Base-by-base conservation (phyloP, 1,140 invertebrate species). In the Diachasma alloeum region DNA sequence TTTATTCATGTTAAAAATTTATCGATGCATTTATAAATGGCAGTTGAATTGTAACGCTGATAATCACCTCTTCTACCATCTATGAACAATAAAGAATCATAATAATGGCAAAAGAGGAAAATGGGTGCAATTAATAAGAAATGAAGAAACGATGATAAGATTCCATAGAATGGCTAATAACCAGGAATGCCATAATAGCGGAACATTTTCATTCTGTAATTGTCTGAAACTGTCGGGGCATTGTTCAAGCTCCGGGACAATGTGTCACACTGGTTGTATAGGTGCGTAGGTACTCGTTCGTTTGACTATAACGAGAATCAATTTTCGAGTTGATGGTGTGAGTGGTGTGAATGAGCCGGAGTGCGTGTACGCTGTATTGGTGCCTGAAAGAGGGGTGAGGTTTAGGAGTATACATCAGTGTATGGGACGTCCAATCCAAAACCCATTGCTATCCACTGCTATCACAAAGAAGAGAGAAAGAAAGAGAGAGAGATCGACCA, bases 321-420 rank as follows among this genome's bases (percentile, higher is more conserved):
- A 19, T 59, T 59, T 59, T 22, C 17, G 19, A 19, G 17, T 22
- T 24, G 24, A 59, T 22, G 19, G 24, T 26, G 19, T 22, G 31
- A 31, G 31, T 22, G 15, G 56, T 59, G 56, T 24, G 17, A 5
- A 59, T 59, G 24, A 22, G 24, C 24, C 17, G 6, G 4, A 19
- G 10, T 5, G 24, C 17, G 19, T 4, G 10, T 19, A 22, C 19
- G 6, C 4, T 59, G 56, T 11, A 59, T 17, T 59, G 56, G 9
- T 59, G 17, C 1, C 5, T 42, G 44, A 66, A 22, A 0, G 26
- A n/a, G 17, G 24, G n/a, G 15, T 26, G 17, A 17, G 17, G 10
- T 72, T 24, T 70, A 70, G 80, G 73, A 72, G 80, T 76, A 76
- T 59, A 78, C 31, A 31, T 69, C 71, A 74, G 48, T 75, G 77